Percentiles rank a stretch among this genome's conserved stretches.
These are phyloP conservation scores for Chaunax sp. DNA, from an alignment of 2,797 vertebrate species.

Conservation along the genomic window DNA sequence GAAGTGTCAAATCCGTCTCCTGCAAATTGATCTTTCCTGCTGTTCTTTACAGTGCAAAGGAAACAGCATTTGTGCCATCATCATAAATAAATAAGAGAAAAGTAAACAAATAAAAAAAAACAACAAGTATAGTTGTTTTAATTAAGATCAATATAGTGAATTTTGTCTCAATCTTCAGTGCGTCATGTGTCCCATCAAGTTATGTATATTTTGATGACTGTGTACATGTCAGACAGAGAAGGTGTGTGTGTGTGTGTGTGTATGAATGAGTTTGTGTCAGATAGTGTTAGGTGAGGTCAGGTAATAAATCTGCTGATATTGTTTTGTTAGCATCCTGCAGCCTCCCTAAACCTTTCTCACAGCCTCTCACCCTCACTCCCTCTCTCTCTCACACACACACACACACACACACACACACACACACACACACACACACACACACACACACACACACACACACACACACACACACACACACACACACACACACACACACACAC, in stretches of 20 bases:
- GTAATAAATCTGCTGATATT: constrained; percentile 70
- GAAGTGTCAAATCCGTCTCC: constrained; percentile 6
- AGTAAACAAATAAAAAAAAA: background rate
- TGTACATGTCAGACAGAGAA: background rate
- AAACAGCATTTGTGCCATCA: background rate
- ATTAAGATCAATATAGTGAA: background rate
- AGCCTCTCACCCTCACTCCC: constrained; percentile 46
- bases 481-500: constrained; percentile 1
- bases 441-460: constrained; percentile 2
- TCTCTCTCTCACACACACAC: background rate
- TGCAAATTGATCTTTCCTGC: background rate
- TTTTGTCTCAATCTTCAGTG: background rate
- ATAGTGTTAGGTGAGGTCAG: constrained; percentile 34
- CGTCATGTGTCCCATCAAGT: background rate
- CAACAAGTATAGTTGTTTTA: background rate
- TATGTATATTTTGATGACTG: constrained; percentile 6
- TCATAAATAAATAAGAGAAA: background rate
- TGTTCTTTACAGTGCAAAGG: constrained; percentile 4
- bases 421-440: background rate
- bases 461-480: background rate
- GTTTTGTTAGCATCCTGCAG: constrained; percentile 64
- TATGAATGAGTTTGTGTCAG: constrained; percentile 19
- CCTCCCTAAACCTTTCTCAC: constrained; percentile 78
- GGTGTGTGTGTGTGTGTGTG: constrained; percentile 1
- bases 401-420: constrained; percentile 1